A percentile compares a stretch with the other conserved stretches of the same genome.
phyloP scores from a whole-genome alignment of 1,140 invertebrate genomes.

The Eciton burchellii region DNA sequence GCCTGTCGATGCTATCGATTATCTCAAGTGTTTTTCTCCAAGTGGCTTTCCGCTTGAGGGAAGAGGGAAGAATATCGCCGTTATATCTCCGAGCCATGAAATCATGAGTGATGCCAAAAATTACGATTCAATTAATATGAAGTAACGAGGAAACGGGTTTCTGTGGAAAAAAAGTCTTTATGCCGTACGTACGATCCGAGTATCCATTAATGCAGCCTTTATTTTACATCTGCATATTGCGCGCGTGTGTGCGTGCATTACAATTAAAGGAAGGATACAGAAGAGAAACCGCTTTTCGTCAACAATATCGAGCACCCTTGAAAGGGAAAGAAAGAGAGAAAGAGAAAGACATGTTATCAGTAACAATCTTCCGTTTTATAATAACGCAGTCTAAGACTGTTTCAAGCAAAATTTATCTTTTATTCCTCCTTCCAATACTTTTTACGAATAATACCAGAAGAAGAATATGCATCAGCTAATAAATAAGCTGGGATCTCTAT shows the following conservation, averaged over 20 bases:
- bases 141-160: background rate
- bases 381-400: background rate
- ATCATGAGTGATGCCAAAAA: slow-evolving; percentile 12
- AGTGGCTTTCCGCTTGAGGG: background rate
- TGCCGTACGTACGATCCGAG: background rate
- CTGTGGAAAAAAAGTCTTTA: background rate
- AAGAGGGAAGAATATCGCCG: too few relatives aligned
- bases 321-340: too few relatives aligned
- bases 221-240: too few relatives aligned
- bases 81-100: slow-evolving; percentile 13
- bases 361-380: slow-evolving; percentile 1
- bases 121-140: background rate
- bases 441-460: too few relatives aligned
- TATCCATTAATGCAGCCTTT: too few relatives aligned
- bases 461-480: background rate
- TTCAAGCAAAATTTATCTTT: too few relatives aligned
- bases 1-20: slow-evolving; percentile 9
- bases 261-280: background rate
- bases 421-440: too few relatives aligned
- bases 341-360: background rate
- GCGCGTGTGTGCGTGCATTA: too few relatives aligned
- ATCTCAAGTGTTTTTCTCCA: slow-evolving; percentile 34
- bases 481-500: background rate
- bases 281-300: background rate
- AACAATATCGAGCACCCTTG: background rate